phyloP scores from a whole-genome alignment of 1,140 invertebrate species.

The Anthonomus grandis region DNA sequence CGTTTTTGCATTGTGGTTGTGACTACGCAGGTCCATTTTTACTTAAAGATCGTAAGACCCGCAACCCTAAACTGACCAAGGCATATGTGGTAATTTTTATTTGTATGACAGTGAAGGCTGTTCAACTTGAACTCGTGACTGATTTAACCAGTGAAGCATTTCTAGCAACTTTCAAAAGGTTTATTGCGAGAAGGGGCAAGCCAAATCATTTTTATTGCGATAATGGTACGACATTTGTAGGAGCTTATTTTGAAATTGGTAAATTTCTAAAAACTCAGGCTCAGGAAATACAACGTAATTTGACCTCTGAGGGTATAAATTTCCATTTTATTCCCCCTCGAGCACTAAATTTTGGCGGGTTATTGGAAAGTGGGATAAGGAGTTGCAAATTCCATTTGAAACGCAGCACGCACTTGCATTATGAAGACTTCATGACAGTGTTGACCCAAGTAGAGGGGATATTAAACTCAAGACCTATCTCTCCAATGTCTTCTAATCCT shows the following conservation, averaged over 20 bases:
- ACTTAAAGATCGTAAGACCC: too few species aligned
- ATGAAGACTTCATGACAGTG: conserved; percentile 28
- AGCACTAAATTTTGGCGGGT: conserved; percentile 49
- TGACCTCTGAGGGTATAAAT: conserved; percentile 9
- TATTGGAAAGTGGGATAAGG: conserved; percentile 48
- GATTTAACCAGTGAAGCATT: conserved; percentile 37
- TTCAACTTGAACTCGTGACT: conserved; percentile 41
- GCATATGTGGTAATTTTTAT: conserved; percentile 31
- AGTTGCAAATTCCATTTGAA: conserved; percentile 45
- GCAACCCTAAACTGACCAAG: conserved; percentile 35
- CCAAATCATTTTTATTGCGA: conserved; percentile 32
- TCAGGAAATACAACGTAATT: conserved; percentile 4
- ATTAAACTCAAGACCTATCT: conserved; percentile 32
- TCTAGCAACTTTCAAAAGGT: conserved; percentile 35
- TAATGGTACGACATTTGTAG: conserved; percentile 39
- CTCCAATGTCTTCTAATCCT: conserved; percentile 27
- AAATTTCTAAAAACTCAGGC: conserved; percentile 46
- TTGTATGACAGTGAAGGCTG: conserved; percentile 31
- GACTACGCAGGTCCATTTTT: too few species aligned
- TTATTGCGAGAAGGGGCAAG: conserved; percentile 34
- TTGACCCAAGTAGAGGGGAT: conserved; percentile 27
- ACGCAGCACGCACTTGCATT: conserved; percentile 24
- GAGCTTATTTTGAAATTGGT: conserved; percentile 25
- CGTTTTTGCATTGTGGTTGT: too few species aligned
- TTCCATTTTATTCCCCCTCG: conserved; percentile 29